Conservation (phyloP, 35 echinoderm and acorn worm genomes). For the Amphiura filiformis region DNA sequence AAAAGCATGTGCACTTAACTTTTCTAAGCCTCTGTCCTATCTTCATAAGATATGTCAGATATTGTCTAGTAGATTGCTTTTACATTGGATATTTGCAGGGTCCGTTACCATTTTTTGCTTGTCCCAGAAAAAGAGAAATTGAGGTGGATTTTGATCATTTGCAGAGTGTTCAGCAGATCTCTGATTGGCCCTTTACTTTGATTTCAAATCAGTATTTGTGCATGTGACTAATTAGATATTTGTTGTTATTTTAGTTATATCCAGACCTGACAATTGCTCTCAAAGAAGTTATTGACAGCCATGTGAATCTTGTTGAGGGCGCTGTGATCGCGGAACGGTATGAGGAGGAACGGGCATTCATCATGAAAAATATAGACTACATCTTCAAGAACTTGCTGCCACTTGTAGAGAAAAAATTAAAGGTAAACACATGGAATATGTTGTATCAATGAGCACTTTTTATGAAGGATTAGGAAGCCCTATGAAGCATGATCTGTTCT, state of each 20-base stretch:
- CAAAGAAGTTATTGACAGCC: constrained; percentile 71
- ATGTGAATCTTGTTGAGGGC: constrained; percentile 71
- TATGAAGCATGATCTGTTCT: background rate
- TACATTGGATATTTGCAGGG: too few relatives aligned
- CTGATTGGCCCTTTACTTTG: too few relatives aligned
- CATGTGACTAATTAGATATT: background rate
- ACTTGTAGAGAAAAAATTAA: constrained; percentile 73
- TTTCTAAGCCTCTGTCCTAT: too few relatives aligned
- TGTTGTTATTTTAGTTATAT: constrained; percentile 58
- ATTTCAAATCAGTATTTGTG: too few relatives aligned
- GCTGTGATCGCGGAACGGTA: constrained; percentile 77
- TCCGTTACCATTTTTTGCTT: too few relatives aligned
- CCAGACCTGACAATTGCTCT: constrained; percentile 65
- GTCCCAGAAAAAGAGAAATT: too few relatives aligned
- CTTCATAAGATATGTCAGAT: too few relatives aligned
- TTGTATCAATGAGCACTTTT: background rate
- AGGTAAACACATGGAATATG: constrained; percentile 58
- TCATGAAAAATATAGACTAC: constrained; percentile 89
- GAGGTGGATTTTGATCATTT: too few relatives aligned
- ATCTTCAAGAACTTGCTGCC: constrained; percentile 79
- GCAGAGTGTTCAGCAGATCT: too few relatives aligned
- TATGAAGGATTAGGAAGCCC: background rate
- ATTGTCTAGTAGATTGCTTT: too few relatives aligned
- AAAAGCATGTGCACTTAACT: too few relatives aligned
- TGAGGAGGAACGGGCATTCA: constrained; percentile 76